Conservation (phyloP, 2,888 invertebrate species). For the Amphipyra berbera region DNA sequence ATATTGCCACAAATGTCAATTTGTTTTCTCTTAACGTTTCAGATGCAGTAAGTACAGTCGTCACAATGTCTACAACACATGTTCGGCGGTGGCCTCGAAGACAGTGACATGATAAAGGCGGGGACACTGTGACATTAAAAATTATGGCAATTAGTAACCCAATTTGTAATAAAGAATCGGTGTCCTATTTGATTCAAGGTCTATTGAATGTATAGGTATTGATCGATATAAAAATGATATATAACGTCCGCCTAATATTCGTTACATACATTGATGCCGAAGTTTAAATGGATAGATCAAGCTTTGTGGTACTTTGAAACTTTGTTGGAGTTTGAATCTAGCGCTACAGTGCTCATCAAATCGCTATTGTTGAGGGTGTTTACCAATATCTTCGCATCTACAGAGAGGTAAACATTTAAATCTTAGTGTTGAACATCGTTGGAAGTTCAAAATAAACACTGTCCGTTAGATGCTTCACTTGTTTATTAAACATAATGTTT, state of each 20-base stretch:
- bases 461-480: conserved; percentile 12
- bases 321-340: conserved; percentile 28
- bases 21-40: conserved; percentile 22
- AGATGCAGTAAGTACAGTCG: conserved; percentile 42
- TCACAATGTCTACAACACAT: conserved; percentile 43
- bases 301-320: conserved; percentile 19
- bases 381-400: conserved; percentile 31
- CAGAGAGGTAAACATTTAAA: conserved; percentile 33
- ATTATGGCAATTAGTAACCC: conserved; percentile 38
- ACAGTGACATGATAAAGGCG: conserved; percentile 48
- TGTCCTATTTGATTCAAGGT: conserved; percentile 45
- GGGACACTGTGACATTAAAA: conserved; percentile 43
- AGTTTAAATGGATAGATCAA: conserved; percentile 15
- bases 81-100: conserved; percentile 45
- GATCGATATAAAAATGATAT: conserved; percentile 22
- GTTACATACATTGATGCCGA: conserved; percentile 5
- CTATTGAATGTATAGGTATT: conserved; percentile 24
- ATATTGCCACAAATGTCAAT: conserved; percentile 9
- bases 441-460: conserved; percentile 18
- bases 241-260: background rate
- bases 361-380: conserved; percentile 45
- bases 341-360: conserved; percentile 43
- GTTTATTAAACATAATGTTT: too few species aligned
- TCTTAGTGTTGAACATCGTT: conserved; percentile 17
- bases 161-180: conserved; percentile 32